These are phyloP conservation scores for Drosophila elegans DNA, from an alignment of 1,140 invertebrate genomes.

Conservation along the genomic window DNA sequence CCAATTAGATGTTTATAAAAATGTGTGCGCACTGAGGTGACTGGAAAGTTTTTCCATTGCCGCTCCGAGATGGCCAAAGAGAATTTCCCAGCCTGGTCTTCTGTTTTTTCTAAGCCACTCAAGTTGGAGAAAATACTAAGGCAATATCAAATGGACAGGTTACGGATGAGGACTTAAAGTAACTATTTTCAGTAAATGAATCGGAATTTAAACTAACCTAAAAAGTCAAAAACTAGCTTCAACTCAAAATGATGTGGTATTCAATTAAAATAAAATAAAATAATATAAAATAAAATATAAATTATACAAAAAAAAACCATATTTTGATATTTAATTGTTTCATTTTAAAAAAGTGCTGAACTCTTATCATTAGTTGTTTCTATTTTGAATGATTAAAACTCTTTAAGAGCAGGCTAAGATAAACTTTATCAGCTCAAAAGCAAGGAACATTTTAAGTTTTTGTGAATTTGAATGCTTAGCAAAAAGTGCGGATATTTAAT, in stretches of 20 bases:
- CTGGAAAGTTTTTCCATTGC: constrained; percentile 72
- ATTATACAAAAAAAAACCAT: too few relatives aligned
- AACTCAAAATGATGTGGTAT: too few relatives aligned
- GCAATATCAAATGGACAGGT: constrained; percentile 13
- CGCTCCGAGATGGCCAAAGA: constrained; percentile 28
- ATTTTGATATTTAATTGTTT: too few relatives aligned
- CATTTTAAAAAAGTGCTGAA: too few relatives aligned
- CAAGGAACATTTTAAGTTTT: constrained; percentile 29
- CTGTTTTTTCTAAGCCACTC: constrained; percentile 8
- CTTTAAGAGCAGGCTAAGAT: background rate
- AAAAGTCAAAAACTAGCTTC: too few relatives aligned
- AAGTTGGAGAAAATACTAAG: constrained; percentile 17
- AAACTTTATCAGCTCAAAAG: background rate
- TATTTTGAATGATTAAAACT: background rate
- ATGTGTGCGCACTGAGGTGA: constrained; percentile 60
- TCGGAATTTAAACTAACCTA: background rate
- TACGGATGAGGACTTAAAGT: background rate
- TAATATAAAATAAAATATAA: too few relatives aligned
- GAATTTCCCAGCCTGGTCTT: constrained; percentile 9
- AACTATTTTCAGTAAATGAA: constrained; percentile 4
- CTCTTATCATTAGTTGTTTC: too few relatives aligned
- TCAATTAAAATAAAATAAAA: too few relatives aligned
- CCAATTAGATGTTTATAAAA: constrained; percentile 78
- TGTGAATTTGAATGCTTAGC: constrained; percentile 55
- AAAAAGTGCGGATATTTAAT: constrained; percentile 62